phyloP scores from a whole-genome alignment of 2,888 invertebrate species.

The Spatulosminthurus flaviceps region DNA sequence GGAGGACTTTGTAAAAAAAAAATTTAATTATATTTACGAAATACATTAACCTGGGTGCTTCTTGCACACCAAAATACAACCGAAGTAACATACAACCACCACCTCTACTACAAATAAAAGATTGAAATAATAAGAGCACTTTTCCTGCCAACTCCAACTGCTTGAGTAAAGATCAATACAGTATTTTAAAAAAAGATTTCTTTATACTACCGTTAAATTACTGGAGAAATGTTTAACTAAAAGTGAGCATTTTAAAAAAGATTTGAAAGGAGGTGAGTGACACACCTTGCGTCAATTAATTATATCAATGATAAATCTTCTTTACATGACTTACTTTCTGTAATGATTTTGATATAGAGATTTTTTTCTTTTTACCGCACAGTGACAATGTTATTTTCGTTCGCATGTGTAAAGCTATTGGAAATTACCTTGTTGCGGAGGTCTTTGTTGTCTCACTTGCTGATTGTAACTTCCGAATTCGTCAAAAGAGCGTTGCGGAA shows the following conservation, averaged over 20 bases:
- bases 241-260: not conserved
- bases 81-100: conserved; percentile 11
- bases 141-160: not conserved
- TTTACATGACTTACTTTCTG: not conserved
- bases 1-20: conserved; percentile 36
- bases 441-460: conserved; percentile 40
- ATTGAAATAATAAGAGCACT: not conserved
- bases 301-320: not conserved
- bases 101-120: conserved; percentile 5
- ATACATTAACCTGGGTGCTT: not conserved
- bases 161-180: not conserved
- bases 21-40: conserved; percentile 11
- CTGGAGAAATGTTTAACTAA: not conserved
- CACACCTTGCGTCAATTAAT: conserved; percentile 10
- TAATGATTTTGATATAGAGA: not conserved
- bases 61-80: not conserved
- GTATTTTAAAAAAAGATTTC: not conserved
- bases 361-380: not conserved
- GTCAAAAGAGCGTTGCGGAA: conserved; percentile 57
- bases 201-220: not conserved
- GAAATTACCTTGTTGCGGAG: conserved; percentile 45
- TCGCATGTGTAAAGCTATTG: conserved; percentile 28
- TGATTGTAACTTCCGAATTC: conserved; percentile 42
- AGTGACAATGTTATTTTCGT: not conserved
- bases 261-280: conserved; percentile 2